Percentiles rank a stretch among this genome's conserved stretches.
Conservation (phyloP, 2,113 vertebrate genomes). For the Desmodus rotundus region DNA sequence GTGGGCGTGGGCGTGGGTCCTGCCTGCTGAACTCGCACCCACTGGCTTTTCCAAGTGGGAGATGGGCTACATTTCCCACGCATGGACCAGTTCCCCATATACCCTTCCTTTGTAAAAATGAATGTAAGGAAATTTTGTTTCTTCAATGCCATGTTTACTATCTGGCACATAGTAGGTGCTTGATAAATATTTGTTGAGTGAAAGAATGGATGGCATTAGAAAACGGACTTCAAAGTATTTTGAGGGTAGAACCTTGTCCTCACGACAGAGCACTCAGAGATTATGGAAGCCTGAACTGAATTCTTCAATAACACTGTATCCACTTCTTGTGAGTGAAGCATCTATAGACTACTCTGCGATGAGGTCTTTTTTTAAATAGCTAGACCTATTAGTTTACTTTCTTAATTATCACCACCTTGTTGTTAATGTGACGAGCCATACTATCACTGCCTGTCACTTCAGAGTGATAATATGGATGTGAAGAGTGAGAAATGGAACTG, state of each 20-base stretch:
- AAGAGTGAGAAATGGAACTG: background rate
- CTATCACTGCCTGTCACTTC: background rate
- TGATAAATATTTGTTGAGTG: background rate
- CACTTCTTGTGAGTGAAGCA: background rate
- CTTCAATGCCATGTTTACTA: background rate
- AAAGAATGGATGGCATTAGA: background rate
- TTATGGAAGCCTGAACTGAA: background rate
- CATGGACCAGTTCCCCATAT: too few species aligned
- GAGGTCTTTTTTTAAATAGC: background rate
- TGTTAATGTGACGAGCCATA: background rate
- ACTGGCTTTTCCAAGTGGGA: too few species aligned
- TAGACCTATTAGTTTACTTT: background rate
- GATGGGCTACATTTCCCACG: too few species aligned
- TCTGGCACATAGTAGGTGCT: background rate
- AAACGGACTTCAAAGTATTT: background rate
- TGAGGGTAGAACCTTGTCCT: background rate
- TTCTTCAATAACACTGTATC: background rate
- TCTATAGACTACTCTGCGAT: background rate
- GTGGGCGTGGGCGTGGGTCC: too few species aligned
- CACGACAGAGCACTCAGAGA: background rate
- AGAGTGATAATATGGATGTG: background rate
- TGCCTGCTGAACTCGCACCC: too few species aligned
- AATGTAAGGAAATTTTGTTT: background rate
- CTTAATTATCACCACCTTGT: background rate
- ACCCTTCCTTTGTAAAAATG: too few species aligned